phyloP scores from a whole-genome alignment of 2,888 invertebrate genomes.

The Lysandra bellargus region DNA sequence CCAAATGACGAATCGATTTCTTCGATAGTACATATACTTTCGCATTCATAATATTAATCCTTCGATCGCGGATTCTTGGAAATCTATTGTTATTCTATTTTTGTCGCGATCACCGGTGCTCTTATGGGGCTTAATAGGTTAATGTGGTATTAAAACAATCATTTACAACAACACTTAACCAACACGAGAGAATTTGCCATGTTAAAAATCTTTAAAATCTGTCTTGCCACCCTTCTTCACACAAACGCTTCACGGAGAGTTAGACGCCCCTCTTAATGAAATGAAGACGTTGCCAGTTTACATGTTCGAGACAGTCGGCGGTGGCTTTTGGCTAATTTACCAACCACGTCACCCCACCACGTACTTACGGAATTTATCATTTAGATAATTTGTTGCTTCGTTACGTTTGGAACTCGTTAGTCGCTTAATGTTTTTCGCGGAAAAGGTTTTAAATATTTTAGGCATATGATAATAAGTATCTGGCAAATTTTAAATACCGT shows the following conservation, averaged over 20 bases:
- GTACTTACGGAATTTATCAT: conserved; percentile 36
- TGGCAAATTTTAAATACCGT: too few relatives aligned
- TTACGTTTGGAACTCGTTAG: conserved; percentile 11
- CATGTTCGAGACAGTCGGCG: conserved; percentile 50
- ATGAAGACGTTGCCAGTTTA: conserved; percentile 62
- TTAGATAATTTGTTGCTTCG: conserved; percentile 31
- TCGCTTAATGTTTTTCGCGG: background rate
- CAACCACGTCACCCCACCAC: conserved; percentile 28
- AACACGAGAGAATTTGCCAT: background rate
- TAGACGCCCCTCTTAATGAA: conserved; percentile 57
- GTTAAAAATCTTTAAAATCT: background rate
- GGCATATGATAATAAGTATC: background rate
- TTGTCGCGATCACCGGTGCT: too few relatives aligned
- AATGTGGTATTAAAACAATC: too few relatives aligned
- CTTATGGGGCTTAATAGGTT: too few relatives aligned
- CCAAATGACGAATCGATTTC: too few relatives aligned
- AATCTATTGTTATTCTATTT: too few relatives aligned
- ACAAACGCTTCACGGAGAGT: conserved; percentile 45
- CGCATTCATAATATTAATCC: too few relatives aligned
- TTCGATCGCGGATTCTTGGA: too few relatives aligned
- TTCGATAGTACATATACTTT: too few relatives aligned
- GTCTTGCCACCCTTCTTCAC: conserved; percentile 36
- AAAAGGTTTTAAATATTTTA: background rate
- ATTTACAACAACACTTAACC: too few relatives aligned
- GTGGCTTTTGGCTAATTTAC: conserved; percentile 51